These are phyloP conservation scores for Galago senegalensis DNA, from an alignment of 2,797 vertebrate genomes.

Conservation along the genomic window DNA sequence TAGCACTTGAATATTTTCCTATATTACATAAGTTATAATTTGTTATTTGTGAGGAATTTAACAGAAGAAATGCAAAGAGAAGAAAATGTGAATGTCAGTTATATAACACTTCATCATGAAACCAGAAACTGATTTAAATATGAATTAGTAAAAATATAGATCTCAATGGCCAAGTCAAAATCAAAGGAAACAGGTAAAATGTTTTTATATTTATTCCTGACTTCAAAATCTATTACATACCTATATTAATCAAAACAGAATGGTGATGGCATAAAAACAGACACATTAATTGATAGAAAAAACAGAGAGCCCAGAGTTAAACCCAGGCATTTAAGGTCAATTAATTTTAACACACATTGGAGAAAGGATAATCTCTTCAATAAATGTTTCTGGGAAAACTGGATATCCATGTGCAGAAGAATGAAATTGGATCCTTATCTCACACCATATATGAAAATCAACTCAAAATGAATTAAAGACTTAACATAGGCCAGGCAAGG, in stretches of 20 bases:
- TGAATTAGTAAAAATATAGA: background rate
- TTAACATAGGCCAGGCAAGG: background rate
- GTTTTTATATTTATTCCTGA: background rate
- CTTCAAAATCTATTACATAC: background rate
- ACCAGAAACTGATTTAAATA: background rate
- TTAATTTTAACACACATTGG: background rate
- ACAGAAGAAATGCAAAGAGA: constrained; percentile 3
- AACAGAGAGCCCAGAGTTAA: background rate
- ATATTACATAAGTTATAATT: background rate
- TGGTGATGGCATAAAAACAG: background rate
- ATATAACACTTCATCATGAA: background rate
- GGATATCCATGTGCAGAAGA: background rate
- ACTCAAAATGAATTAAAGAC: background rate
- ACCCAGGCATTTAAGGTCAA: no score
- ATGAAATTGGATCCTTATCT: background rate
- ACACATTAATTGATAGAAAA: background rate
- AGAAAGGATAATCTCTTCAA: background rate
- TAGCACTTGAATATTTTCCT: constrained; percentile 10
- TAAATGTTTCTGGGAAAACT: background rate
- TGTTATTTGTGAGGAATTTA: constrained; percentile 32
- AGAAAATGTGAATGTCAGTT: background rate
- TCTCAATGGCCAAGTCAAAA: background rate
- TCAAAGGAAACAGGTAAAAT: background rate
- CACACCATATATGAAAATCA: background rate
- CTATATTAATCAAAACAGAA: background rate